Evolutionary conservation across 2,113 vertebrate species (phyloP), one percentile per base, ranked within the genome.

Genomic region (Psilopogon haemacephalus): DNA sequence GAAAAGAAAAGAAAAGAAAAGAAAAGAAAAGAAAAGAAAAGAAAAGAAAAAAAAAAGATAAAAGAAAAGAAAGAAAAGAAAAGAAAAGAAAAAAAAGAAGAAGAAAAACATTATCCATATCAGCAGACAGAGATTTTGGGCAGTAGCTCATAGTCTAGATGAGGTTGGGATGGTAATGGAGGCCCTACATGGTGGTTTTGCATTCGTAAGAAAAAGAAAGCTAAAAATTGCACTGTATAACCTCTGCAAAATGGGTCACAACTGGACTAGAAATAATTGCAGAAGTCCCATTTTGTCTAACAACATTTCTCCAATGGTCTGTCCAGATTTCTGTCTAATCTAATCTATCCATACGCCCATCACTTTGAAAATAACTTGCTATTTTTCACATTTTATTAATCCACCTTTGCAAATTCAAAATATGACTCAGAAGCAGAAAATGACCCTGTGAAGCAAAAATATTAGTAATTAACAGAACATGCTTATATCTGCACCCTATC

Each of bases 251-350:
- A 93, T 93, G 72, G 90, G 89, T 93, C 94, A 94, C 90, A 91
- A 95, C 60, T 95, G 93, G 95, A 95, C 91, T 92, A 96, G 95
- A 97, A 97, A 65, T 95, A 97, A 95, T 90, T 93, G 84, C 78
- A 94, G 94, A 92, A 94, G 92, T 94, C 92, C 62, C 60, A 85
- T 94, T 95, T 96, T 94, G 93, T 96, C 81, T 93, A 89, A 89
- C 86, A 92, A 96, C 86, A 85, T 94, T 92, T 96, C 87, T 92
- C 78, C 68, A 90, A 76, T 1, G 28, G 56, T 90, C 78, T 95
- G 81, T 95, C 92, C 94, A 94, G 92, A 94, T 76, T 90, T 94
- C 90, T 97, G 95, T 95, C 95, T 95, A 67, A 89, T 72, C 60
- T 55, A 74, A 83, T 88, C 62, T 72, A 30, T 72, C 28, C 27